Evolutionary conservation across 2,888 invertebrate genomes (phyloP).

Genomic region (Meganola albula): DNA sequence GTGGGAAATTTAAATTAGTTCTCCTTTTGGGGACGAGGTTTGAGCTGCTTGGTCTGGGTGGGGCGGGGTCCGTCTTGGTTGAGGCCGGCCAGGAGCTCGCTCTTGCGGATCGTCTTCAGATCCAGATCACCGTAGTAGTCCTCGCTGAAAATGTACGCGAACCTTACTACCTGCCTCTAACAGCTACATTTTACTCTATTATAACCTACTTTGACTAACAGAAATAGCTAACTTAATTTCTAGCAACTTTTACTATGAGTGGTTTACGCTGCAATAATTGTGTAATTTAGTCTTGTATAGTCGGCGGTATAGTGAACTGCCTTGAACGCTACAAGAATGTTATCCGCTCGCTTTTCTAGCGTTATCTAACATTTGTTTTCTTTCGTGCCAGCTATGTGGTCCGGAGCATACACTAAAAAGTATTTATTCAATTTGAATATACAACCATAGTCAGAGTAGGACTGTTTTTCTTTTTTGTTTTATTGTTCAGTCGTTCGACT

Average conservation of each 20-base stretch:
- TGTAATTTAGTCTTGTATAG: conserved; percentile 61
- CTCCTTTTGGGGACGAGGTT: conserved; percentile 78
- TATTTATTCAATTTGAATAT: too few relatives aligned
- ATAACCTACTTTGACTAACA: conserved; percentile 29
- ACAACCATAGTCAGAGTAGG: too few relatives aligned
- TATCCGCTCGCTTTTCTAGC: conserved; percentile 61
- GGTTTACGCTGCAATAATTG: conserved; percentile 55
- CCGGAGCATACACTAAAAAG: conserved; percentile 40
- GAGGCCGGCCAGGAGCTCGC: conserved; percentile 91
- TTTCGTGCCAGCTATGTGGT: conserved; percentile 30
- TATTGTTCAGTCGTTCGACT: too few relatives aligned
- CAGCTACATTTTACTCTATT: conserved; percentile 44
- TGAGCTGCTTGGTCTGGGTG: conserved; percentile 67
- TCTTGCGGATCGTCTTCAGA: conserved; percentile 96
- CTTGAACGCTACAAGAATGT: conserved; percentile 63
- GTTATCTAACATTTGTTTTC: conserved; percentile 53
- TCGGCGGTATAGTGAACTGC: conserved; percentile 58
- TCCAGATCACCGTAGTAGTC: conserved; percentile 98
- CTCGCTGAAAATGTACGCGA: conserved; percentile 86
- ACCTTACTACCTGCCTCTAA: conserved; percentile 68
- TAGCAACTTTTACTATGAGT: conserved; percentile 59
- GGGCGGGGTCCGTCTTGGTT: conserved; percentile 76
- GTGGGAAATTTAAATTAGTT: conserved; percentile 54
- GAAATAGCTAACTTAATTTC: conserved; percentile 52
- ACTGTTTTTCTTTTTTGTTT: too few relatives aligned